phyloP scores from a whole-genome alignment of 2,113 vertebrate species.

The Cisticola juncidis region DNA sequence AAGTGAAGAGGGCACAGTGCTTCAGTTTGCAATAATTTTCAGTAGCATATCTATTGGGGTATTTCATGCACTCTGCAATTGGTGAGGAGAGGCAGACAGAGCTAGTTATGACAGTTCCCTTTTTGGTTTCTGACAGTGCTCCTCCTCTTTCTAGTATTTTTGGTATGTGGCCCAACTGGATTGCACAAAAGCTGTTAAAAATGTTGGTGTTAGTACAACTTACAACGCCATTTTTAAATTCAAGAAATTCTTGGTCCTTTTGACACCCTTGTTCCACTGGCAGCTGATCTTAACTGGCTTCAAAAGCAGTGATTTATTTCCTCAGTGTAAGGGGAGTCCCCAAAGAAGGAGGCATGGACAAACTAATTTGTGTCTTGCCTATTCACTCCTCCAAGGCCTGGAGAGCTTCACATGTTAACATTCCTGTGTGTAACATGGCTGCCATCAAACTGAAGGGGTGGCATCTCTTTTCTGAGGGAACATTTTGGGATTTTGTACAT shows the following conservation, averaged over 20 bases:
- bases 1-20: not conserved
- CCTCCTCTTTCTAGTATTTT: not conserved
- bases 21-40: not conserved
- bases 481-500: not conserved
- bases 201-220: not conserved
- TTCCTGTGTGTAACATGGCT: not conserved
- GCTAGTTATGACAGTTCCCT: not conserved
- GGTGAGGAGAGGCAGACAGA: not conserved
- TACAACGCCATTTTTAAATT: not conserved
- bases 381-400: not conserved
- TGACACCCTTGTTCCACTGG: not conserved
- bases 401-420: not conserved
- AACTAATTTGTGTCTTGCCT: not conserved
- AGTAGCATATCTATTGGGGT: not conserved
- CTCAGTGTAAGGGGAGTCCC: not conserved
- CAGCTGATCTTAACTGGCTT: not conserved
- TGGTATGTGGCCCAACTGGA: not conserved
- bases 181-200: not conserved
- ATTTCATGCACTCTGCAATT: not conserved
- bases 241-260: not conserved
- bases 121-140: not conserved
- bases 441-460: not conserved
- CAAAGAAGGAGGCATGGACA: not conserved
- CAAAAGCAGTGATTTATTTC: not conserved
- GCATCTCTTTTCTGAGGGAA: not conserved